A percentile compares a stretch with the other conserved stretches of the same genome.
phyloP scores from a whole-genome alignment of 1,140 invertebrate genomes.

The Oryctes rhinoceros region DNA sequence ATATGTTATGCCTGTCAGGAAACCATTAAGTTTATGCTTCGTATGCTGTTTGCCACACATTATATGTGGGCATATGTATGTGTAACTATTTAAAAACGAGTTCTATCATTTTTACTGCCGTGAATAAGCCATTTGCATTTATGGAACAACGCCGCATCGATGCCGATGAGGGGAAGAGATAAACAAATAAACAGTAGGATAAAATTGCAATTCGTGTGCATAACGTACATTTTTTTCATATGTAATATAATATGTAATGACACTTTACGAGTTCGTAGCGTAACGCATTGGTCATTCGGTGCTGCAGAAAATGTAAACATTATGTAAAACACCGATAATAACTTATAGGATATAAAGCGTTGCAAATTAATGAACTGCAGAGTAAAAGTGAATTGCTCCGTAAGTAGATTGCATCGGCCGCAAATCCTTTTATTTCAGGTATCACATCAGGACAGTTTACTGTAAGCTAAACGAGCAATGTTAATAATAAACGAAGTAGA shows the following conservation, averaged over 20 bases:
- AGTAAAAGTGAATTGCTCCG: not conserved
- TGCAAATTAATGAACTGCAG: not conserved
- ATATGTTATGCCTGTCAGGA: not conserved
- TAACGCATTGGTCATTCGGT: not conserved
- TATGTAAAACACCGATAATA: conserved; percentile 25
- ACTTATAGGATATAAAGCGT: not conserved
- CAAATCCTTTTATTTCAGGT: too few species aligned
- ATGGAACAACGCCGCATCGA: conserved; percentile 1
- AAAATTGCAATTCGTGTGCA: conserved; percentile 11
- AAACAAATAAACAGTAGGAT: conserved; percentile 16
- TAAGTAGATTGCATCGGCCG: not conserved
- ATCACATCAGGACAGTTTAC: too few species aligned
- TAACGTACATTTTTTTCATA: conserved; percentile 1
- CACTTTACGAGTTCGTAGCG: not conserved
- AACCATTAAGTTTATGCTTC: conserved; percentile 24
- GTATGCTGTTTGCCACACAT: not conserved
- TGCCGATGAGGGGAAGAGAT: not conserved
- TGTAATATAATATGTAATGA: conserved; percentile 11
- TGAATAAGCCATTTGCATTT: conserved; percentile 11
- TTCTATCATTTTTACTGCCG: conserved; percentile 6
- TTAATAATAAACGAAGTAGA: too few species aligned
- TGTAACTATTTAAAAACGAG: not conserved
- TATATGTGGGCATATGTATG: not conserved
- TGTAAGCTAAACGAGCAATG: too few species aligned
- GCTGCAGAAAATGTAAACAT: conserved; percentile 15